These are phyloP conservation scores for Alexandromys fortis DNA, from an alignment of 2,113 vertebrate genomes.

Conservation along the genomic window DNA sequence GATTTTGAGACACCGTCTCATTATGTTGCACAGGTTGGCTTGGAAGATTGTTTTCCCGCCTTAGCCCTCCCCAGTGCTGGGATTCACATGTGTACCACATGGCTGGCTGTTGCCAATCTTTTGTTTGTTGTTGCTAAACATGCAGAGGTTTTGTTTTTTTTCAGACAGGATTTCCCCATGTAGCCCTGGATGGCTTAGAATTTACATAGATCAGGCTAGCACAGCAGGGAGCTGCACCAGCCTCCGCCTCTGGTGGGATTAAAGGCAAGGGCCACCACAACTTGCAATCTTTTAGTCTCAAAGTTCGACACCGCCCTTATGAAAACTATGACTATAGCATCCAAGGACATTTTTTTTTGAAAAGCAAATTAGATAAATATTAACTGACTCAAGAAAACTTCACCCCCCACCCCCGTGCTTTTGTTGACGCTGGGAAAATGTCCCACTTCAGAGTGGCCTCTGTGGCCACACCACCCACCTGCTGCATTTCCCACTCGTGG, in stretches of 20 bases:
- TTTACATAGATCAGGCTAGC: not conserved
- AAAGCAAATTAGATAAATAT: not conserved
- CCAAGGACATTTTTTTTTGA: not conserved
- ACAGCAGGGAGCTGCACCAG: not conserved
- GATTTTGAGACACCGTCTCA: not conserved
- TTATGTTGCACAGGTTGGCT: not conserved
- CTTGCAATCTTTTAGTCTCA: not conserved
- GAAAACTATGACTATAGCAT: too few relatives aligned
- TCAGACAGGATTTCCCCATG: not conserved
- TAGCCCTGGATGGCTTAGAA: not conserved
- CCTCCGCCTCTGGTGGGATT: not conserved
- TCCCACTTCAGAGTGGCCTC: too few relatives aligned
- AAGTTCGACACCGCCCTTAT: not conserved
- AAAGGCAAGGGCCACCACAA: not conserved
- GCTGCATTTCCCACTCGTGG: too few relatives aligned
- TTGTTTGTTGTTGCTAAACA: not conserved
- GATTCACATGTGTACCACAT: not conserved
- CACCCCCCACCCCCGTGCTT: too few relatives aligned
- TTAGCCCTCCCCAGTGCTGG: not conserved
- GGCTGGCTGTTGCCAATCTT: not conserved
- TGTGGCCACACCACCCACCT: too few relatives aligned
- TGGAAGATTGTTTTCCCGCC: not conserved
- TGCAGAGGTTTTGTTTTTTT: not conserved
- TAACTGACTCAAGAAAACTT: too few relatives aligned
- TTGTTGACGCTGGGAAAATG: too few relatives aligned